These are phyloP conservation scores for Saxicola maurus DNA, from an alignment of 2,797 vertebrate genomes.

Conservation along the genomic window DNA sequence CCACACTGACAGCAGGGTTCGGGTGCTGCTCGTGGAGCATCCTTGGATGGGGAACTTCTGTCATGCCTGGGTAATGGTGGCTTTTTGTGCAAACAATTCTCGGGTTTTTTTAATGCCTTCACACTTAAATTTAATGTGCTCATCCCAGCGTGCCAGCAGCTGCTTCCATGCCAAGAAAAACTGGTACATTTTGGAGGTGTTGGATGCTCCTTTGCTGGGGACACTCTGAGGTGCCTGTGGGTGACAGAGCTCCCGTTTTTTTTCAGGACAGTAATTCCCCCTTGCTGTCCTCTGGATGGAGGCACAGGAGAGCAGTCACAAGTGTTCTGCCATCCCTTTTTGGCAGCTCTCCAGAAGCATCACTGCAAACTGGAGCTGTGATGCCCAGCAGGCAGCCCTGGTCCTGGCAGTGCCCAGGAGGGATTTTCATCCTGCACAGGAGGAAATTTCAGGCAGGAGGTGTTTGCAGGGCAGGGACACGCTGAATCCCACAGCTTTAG, in stretches of 20 bases:
- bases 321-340: background rate
- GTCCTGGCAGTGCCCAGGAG: background rate
- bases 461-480: background rate
- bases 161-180: background rate
- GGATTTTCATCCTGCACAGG: background rate
- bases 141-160: background rate
- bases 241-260: background rate
- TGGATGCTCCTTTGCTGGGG: background rate
- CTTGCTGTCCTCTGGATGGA: background rate
- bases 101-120: background rate
- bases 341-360: background rate
- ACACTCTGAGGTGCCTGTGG: background rate
- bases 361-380: fast-evolving
- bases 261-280: background rate
- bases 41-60: background rate
- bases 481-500: background rate
- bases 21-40: background rate
- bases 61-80: fast-evolving
- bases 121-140: background rate
- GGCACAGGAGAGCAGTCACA: background rate
- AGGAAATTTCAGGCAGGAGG: background rate
- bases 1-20: fast-evolving
- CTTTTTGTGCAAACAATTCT: background rate
- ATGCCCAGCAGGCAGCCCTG: background rate
- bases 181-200: background rate